Conservation (phyloP, 2,888 invertebrate species). For the Trilocha varians region DNA sequence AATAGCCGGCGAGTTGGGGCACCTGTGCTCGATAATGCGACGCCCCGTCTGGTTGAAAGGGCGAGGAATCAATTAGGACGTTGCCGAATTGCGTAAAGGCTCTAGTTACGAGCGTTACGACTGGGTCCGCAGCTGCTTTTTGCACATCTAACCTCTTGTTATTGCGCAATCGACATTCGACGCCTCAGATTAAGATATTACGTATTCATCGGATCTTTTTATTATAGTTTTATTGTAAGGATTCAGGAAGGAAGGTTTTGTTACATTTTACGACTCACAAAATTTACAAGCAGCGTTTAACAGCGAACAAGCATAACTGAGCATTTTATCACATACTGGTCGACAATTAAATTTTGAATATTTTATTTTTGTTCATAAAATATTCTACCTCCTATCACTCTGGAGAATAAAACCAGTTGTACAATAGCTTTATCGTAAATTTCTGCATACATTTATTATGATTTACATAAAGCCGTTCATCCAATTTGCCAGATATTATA, state of each 20-base stretch:
- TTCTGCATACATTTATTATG: too few species aligned
- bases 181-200: constrained; percentile 62
- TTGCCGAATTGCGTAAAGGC: constrained; percentile 67
- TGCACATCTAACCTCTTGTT: constrained; percentile 66
- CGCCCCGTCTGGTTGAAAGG: constrained; percentile 66
- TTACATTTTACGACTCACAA: background rate
- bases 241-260: background rate
- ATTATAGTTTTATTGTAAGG: constrained; percentile 36
- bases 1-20: constrained; percentile 53
- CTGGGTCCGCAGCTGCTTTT: constrained; percentile 65
- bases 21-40: constrained; percentile 70
- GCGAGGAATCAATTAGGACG: constrained; percentile 71
- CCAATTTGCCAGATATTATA: constrained; percentile 25
- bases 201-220: constrained; percentile 52
- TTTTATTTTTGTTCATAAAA: too few species aligned
- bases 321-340: constrained; percentile 10
- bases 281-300: background rate
- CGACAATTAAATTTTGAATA: too few species aligned
- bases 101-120: constrained; percentile 66
- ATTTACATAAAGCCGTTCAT: constrained; percentile 16
- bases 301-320: constrained; percentile 12
- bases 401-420: too few species aligned
- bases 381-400: too few species aligned
- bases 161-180: constrained; percentile 64
- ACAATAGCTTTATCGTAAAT: too few species aligned